A percentile compares a stretch with the other conserved stretches of the same genome.
phyloP scores from a whole-genome alignment of 1,140 invertebrate species.

The Sipha flava region DNA sequence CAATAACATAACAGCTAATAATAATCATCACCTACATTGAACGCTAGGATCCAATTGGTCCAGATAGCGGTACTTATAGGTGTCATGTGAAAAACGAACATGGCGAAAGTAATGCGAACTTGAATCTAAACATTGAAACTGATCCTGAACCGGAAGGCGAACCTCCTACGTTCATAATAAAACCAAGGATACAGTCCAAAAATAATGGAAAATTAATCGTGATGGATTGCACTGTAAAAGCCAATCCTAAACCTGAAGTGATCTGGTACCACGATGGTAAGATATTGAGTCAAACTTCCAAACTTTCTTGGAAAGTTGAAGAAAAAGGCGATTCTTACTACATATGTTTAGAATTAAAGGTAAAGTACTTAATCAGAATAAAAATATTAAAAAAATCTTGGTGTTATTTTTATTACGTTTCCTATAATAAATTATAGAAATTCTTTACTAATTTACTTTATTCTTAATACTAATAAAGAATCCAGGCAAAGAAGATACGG shows the following conservation, averaged over 20 bases:
- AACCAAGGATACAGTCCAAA: conserved; percentile 89
- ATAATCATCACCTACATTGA: background rate
- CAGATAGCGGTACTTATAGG: conserved; percentile 93
- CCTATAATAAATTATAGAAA: too few relatives aligned
- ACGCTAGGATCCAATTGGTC: conserved; percentile 76
- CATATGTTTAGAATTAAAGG: conserved; percentile 77
- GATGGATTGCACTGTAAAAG: conserved; percentile 93
- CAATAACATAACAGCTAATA: too few relatives aligned
- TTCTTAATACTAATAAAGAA: conserved; percentile 50
- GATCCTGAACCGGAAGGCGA: conserved; percentile 85
- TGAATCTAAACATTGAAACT: conserved; percentile 95
- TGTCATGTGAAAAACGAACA: conserved; percentile 94
- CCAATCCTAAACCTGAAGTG: conserved; percentile 86
- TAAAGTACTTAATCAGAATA: conserved; percentile 49
- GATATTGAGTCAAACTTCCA: conserved; percentile 66
- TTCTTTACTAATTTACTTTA: background rate
- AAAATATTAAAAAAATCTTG: background rate
- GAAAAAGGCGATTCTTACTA: conserved; percentile 79
- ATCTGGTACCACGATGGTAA: conserved; percentile 83
- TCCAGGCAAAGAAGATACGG: conserved; percentile 88
- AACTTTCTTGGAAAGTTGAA: conserved; percentile 68
- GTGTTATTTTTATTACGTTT: too few relatives aligned
- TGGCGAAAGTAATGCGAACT: conserved; percentile 95
- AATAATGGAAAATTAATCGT: conserved; percentile 92
- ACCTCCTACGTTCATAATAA: conserved; percentile 95